Evolutionary conservation across 1,140 invertebrate genomes (phyloP).

Genomic region (Magallana gigas): DNA sequence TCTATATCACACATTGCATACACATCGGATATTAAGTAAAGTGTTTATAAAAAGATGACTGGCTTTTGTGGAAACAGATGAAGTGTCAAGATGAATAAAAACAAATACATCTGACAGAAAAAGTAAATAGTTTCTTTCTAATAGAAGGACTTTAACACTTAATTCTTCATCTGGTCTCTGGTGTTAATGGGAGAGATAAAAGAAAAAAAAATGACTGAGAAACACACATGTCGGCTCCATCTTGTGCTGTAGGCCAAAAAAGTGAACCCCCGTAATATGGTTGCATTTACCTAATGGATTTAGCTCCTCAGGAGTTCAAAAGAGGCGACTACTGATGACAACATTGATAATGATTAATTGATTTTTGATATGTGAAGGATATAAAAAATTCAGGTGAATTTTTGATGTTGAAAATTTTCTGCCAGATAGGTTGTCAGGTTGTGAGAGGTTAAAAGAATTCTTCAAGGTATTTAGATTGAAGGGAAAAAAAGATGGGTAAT

Average conservation of each 20-base stretch:
- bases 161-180: neutral
- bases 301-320: neutral
- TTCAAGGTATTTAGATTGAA: too few species aligned
- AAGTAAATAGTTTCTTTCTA: neutral
- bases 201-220: neutral
- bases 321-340: neutral
- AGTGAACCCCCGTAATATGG: neutral
- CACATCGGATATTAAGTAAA: neutral
- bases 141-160: neutral
- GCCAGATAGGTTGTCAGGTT: too few species aligned
- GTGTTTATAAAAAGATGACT: neutral
- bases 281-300: constrained; percentile 4
- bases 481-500: too few species aligned
- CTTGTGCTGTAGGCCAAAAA: neutral
- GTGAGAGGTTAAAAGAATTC: too few species aligned
- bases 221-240: neutral
- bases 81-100: constrained; percentile 5
- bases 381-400: neutral
- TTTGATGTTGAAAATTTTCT: too few species aligned
- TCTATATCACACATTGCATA: too few species aligned
- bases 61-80: neutral
- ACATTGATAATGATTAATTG: neutral
- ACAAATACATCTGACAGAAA: neutral
- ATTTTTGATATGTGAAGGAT: neutral
- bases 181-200: neutral